Conservation (phyloP, 2,888 invertebrate species). For the Tachina grossa region DNA sequence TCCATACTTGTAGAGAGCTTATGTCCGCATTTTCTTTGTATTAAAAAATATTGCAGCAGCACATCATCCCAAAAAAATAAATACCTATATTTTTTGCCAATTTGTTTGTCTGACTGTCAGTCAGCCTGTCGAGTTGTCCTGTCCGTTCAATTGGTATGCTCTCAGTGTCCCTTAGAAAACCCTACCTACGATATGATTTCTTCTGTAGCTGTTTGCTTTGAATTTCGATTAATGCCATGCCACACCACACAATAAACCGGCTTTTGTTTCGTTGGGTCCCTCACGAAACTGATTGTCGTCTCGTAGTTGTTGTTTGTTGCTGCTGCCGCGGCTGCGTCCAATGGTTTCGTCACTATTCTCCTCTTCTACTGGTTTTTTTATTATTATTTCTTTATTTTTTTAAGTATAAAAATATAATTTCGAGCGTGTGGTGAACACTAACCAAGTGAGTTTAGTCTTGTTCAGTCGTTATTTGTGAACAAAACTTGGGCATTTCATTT, state of each 20-base stretch:
- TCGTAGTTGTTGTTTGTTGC: conserved; percentile 9
- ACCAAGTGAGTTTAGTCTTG: conserved; percentile 52
- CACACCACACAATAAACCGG: conserved; percentile 77
- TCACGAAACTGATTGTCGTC: conserved; percentile 59
- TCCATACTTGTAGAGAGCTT: conserved; percentile 38
- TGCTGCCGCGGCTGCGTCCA: neutral
- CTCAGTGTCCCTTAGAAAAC: conserved; percentile 51
- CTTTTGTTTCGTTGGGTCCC: conserved; percentile 69
- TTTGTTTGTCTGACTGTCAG: conserved; percentile 33
- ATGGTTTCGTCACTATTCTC: conserved; percentile 44
- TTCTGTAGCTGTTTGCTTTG: conserved; percentile 59
- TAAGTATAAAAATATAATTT: conserved; percentile 19
- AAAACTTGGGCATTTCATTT: conserved; percentile 66
- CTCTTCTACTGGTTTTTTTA: conserved; percentile 38
- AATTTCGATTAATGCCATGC: conserved; percentile 75
- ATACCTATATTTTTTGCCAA: conserved; percentile 37
- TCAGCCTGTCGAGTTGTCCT: conserved; percentile 12
- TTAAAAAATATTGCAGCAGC: conserved; percentile 42
- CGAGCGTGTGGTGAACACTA: conserved; percentile 60
- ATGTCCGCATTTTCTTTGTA: conserved; percentile 33
- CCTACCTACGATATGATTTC: conserved; percentile 57
- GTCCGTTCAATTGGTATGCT: conserved; percentile 35
- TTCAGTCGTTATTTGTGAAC: conserved; percentile 52
- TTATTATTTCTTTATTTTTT: conserved; percentile 24
- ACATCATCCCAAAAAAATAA: conserved; percentile 31